These are phyloP conservation scores for Micromys minutus DNA, from an alignment of 2,113 vertebrate genomes.

Conservation along the genomic window DNA sequence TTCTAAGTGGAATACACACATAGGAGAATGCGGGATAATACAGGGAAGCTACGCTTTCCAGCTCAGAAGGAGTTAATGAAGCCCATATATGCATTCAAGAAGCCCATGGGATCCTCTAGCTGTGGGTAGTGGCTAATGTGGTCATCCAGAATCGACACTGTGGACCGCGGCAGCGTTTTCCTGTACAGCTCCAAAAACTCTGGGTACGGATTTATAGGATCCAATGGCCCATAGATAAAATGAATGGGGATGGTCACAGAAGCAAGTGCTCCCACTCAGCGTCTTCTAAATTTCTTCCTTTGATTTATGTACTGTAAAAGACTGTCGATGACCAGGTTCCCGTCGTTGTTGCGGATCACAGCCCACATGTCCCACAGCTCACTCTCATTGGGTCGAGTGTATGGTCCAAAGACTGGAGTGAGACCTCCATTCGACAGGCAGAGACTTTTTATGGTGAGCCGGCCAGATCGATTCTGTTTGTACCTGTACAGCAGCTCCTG, in stretches of 20 bases:
- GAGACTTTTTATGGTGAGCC: too few species aligned
- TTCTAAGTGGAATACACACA: constrained; percentile 55
- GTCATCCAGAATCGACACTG: constrained; percentile 92
- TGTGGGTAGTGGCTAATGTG: constrained; percentile 98
- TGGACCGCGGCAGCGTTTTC: constrained; percentile 91
- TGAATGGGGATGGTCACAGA: constrained; percentile 92
- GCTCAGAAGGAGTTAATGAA: constrained; percentile 98
- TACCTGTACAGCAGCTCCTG: too few species aligned
- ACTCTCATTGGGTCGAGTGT: constrained; percentile 92
- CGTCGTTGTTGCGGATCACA: constrained; percentile 91
- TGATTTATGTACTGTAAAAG: constrained; percentile 97
- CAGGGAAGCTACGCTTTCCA: constrained; percentile 66
- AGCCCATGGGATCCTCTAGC: constrained; percentile 95
- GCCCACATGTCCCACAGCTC: constrained; percentile 99
- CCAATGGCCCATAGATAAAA: constrained; percentile 96
- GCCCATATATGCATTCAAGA: constrained; percentile 93
- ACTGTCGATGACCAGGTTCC: constrained; percentile 95
- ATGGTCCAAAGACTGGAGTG: constrained; percentile 93
- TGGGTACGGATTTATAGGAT: constrained; percentile 94
- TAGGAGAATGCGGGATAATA: constrained; percentile 39
- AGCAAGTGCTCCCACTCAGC: constrained; percentile 93
- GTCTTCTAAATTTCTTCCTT: constrained; percentile 91
- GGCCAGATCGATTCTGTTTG: too few species aligned
- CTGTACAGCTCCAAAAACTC: constrained; percentile 95
- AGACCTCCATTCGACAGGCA: too few species aligned